A percentile compares a stretch with the other conserved stretches of the same genome.
phyloP scores from a whole-genome alignment of 2,888 invertebrate genomes.

The Neria commutata region DNA sequence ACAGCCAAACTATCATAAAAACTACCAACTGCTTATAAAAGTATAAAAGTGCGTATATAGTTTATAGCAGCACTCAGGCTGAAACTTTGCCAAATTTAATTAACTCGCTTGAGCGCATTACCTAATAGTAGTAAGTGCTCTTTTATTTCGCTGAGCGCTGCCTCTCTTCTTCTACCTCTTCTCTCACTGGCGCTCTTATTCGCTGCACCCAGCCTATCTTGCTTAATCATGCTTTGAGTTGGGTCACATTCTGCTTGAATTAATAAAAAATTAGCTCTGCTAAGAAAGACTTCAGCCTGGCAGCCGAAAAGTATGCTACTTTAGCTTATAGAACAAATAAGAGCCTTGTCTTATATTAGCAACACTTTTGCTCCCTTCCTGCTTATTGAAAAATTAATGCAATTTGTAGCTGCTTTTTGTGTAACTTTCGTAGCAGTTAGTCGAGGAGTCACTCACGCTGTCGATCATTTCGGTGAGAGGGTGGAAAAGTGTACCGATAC shows the following conservation, averaged over 20 bases:
- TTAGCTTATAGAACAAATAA: too few species aligned
- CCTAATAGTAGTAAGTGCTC: slow-evolving; percentile 2
- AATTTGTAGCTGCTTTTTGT: slow-evolving; percentile 30
- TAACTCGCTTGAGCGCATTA: slow-evolving; percentile 46
- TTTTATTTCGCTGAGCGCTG: neutral
- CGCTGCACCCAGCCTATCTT: neutral
- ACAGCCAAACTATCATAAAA: too few species aligned
- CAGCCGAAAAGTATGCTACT: slow-evolving; percentile 44
- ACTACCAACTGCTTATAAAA: too few species aligned
- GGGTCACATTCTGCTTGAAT: slow-evolving; percentile 28
- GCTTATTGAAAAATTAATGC: slow-evolving; percentile 53
- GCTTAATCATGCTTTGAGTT: slow-evolving; percentile 2
- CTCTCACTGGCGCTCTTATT: neutral
- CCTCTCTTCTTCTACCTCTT: neutral
- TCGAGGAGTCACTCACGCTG: neutral
- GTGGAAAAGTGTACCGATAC: slow-evolving; percentile 19
- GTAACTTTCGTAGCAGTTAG: neutral
- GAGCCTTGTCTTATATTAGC: too few species aligned
- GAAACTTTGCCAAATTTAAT: slow-evolving; percentile 45
- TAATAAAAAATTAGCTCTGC: slow-evolving; percentile 50
- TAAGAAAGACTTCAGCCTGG: too few species aligned
- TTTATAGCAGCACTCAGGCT: too few species aligned
- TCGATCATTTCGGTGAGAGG: neutral
- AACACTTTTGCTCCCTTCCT: too few species aligned
- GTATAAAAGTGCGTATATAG: too few species aligned